phyloP scores from a whole-genome alignment of 2,888 invertebrate species.

The Agonopterix arenella region DNA sequence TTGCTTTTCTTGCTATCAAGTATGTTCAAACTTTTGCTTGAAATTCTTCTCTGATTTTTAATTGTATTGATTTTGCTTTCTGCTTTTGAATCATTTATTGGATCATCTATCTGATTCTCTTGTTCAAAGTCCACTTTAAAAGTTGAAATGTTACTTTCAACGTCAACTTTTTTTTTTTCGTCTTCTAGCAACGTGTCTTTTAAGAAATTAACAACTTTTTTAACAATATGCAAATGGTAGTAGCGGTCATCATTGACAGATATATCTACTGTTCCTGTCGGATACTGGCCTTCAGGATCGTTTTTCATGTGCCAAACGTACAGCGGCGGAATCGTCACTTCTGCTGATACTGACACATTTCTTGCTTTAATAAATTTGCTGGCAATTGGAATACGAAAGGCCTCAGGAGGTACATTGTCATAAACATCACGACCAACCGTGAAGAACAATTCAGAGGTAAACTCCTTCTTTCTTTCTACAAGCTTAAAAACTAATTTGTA shows the following conservation, averaged over 20 bases:
- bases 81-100: no score
- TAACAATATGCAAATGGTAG: slow-evolving; percentile 22
- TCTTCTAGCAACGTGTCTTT: background rate
- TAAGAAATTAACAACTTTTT: slow-evolving; percentile 15
- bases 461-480: slow-evolving; percentile 23
- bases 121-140: background rate
- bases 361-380: slow-evolving; percentile 22
- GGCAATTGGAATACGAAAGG: slow-evolving; percentile 37
- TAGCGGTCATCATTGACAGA: slow-evolving; percentile 15
- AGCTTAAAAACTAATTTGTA: slow-evolving; percentile 42
- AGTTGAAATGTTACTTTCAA: no score
- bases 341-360: slow-evolving; percentile 30
- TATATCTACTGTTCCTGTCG: slow-evolving; percentile 17
- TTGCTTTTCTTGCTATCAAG: background rate
- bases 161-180: no score
- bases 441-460: slow-evolving; percentile 39
- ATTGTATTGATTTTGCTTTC: no score
- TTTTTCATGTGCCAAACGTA: slow-evolving; percentile 46
- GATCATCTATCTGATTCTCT: background rate
- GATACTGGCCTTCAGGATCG: slow-evolving; percentile 8
- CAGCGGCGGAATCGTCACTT: slow-evolving; percentile 36
- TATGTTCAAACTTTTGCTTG: no score
- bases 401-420: slow-evolving; percentile 23
- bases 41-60: no score
- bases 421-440: slow-evolving; percentile 34